Evolutionary conservation across 1,140 invertebrate species (phyloP), one percentile per base, ranked within the genome.

Genomic region (Ceratoteleas bidentatus): DNA sequence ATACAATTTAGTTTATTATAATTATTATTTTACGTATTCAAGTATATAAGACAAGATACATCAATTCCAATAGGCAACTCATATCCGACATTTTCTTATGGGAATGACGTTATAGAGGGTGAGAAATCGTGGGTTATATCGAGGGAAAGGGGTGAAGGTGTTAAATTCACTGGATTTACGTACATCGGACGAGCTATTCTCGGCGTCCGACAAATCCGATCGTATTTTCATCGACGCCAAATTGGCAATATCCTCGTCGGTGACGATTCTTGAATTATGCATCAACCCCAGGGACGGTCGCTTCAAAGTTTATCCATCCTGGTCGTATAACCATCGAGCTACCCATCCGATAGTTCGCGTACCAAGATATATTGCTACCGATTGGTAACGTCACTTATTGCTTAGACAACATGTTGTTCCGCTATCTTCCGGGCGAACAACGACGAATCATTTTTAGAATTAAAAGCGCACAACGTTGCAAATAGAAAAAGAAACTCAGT

Each of bases 201-300:
- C 54, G 76, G 62, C 54, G 78, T 87, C 88, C 87, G 88, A 91
- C 89, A 90, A 90, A 91, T 91, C 89, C 88, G 88, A 92, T 92
- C 90, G 89, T 90, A 90, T 91, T 91, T 91, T 92, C 90, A 92
- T 91, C 90, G 91, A 90, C 90, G 90, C 89, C 90, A 92, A 92
- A 92, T 92, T 92, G 90, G 90, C 91, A 92, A 92, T 92, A 92
- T 92, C 90, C 91, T 92, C 88, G 89, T 86, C 88, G 86, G 89
- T 91, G 91, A 92, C 90, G 88, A 91, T 92, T 92, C 87, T 86
- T 92, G 91, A 92, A 92, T 92, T 92, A 92, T 92, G 91, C 91
- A 92, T 91, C 87, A 91, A 85, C 89, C 88, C 84, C 85, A 87
- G 89, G 88, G 90, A 90, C 88, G 87, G 86, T 89, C 89, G 90